Evolutionary conservation across 2,888 invertebrate genomes (phyloP).

Genomic region (Drosophila anomalata): DNA sequence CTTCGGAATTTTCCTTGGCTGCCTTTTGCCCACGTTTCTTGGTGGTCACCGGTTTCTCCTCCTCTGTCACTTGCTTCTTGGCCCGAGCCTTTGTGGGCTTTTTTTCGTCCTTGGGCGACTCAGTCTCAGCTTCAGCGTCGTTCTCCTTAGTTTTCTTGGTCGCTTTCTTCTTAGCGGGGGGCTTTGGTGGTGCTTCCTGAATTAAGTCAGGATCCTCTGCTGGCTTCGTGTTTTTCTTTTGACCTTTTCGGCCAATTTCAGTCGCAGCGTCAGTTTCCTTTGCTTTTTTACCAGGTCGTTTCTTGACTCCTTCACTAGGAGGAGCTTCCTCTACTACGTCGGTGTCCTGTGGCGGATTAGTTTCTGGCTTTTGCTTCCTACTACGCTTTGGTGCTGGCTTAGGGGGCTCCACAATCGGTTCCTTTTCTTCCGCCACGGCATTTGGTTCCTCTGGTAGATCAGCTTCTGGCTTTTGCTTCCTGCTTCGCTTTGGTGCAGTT

Average conservation of each 20-base stretch:
- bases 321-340: not conserved
- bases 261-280: constrained; percentile 19
- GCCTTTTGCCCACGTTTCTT: constrained; percentile 49
- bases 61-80: constrained; percentile 44
- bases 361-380: constrained; percentile 24
- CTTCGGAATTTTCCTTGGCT: constrained; percentile 21
- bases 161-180: constrained; percentile 6
- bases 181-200: not conserved
- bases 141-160: constrained; percentile 6
- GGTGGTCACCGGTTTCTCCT: constrained; percentile 16
- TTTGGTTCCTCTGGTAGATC: not conserved
- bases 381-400: constrained; percentile 34
- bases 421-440: constrained; percentile 20
- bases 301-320: not conserved
- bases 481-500: constrained; percentile 41
- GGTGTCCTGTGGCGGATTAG: not conserved
- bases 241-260: not conserved
- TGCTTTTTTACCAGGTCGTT: not conserved
- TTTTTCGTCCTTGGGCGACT: not conserved
- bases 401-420: constrained; percentile 2
- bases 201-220: constrained; percentile 4
- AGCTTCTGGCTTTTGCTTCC: constrained; percentile 14
- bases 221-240: not conserved
- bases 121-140: constrained; percentile 10
- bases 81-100: constrained; percentile 46